phyloP scores from a whole-genome alignment of 2,113 vertebrate genomes.

The Pseudorasbora parva region DNA sequence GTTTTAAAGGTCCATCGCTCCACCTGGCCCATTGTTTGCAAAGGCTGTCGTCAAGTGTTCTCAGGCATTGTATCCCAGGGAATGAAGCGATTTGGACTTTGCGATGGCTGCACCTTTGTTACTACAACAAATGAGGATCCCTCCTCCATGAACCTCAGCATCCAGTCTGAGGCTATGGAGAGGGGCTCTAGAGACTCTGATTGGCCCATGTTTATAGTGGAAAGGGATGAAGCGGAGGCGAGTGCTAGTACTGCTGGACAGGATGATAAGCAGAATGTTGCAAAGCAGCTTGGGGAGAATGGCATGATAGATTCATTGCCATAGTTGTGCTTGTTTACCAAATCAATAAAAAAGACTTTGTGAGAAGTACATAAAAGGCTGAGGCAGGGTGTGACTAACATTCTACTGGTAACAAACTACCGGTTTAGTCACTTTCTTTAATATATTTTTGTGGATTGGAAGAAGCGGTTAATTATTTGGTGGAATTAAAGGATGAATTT shows the following conservation, averaged over 20 bases:
- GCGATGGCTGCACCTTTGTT: slow-evolving; percentile 93
- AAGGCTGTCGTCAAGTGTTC: slow-evolving; percentile 92
- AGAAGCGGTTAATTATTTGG: neutral
- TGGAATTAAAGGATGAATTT: neutral
- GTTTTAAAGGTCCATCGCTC: slow-evolving; percentile 88
- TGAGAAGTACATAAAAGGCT: neutral
- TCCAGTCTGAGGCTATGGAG: slow-evolving; percentile 80
- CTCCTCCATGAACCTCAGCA: slow-evolving; percentile 78
- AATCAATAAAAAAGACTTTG: neutral
- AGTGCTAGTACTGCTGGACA: slow-evolving; percentile 69
- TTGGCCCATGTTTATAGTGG: slow-evolving; percentile 94
- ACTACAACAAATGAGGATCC: slow-evolving; percentile 85
- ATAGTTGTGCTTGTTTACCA: neutral
- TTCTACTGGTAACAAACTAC: neutral
- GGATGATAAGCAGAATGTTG: slow-evolving; percentile 66
- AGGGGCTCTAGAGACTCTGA: slow-evolving; percentile 80
- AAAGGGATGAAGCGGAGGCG: slow-evolving; percentile 86
- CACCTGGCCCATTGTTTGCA: slow-evolving; percentile 91
- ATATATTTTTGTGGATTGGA: neutral
- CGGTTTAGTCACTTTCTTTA: neutral
- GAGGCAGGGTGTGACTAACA: neutral
- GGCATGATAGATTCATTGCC: slow-evolving; percentile 24
- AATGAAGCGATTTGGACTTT: slow-evolving; percentile 88
- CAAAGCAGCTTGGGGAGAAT: slow-evolving; percentile 51
- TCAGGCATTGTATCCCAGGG: slow-evolving; percentile 85